Evolutionary conservation across 1,140 invertebrate genomes (phyloP).

Genomic region (Drosophila oshimai): DNA sequence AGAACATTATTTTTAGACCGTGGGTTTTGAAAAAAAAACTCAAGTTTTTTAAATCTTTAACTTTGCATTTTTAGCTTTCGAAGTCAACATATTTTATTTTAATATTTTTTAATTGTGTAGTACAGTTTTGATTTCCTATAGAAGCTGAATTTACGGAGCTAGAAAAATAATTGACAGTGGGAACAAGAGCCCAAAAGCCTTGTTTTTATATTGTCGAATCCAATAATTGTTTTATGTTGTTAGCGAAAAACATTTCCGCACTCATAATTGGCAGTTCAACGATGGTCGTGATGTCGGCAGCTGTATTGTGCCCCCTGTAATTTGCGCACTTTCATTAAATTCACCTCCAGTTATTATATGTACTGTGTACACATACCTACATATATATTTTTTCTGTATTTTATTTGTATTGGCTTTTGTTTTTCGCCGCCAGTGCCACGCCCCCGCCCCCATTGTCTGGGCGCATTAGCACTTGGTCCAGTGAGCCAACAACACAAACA

Average conservation of each 20-base stretch:
- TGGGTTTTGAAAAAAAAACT: no score
- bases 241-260: constrained; percentile 56
- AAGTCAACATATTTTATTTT: no score
- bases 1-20: no score
- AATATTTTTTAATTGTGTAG: no score
- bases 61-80: no score
- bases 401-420: constrained; percentile 14
- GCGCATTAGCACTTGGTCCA: constrained; percentile 75
- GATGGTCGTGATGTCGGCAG: constrained; percentile 4
- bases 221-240: constrained; percentile 72
- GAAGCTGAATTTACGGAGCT: no score
- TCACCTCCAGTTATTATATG: constrained; percentile 4
- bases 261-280: constrained; percentile 62
- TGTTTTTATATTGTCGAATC: constrained; percentile 19
- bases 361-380: not conserved
- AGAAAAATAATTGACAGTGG: not conserved
- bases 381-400: not conserved
- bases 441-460: constrained; percentile 58
- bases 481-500: constrained; percentile 39
- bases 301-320: constrained; percentile 13
- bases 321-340: constrained; percentile 60
- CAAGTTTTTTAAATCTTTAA: no score
- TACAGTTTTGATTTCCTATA: no score
- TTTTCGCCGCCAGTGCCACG: constrained; percentile 28
- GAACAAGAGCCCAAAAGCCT: not conserved